Base-by-base conservation (phyloP, 2,888 invertebrate genomes). In the Sinelater perroti region DNA sequence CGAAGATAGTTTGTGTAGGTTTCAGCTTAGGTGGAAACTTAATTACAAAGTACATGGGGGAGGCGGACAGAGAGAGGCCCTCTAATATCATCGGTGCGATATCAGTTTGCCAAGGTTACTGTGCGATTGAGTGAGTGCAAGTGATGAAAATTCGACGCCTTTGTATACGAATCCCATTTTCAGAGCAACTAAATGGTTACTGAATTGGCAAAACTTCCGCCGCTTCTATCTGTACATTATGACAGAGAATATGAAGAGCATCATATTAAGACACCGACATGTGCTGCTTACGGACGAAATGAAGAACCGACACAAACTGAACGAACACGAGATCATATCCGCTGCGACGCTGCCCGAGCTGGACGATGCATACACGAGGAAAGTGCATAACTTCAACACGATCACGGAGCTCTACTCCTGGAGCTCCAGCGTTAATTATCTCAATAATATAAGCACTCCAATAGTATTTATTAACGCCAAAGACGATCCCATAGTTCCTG, bases 21-120 rank as follows among this genome's bases (percentile, higher is more conserved):
- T 97, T 95, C 79, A 95, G 95, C 78, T 85, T 97, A 75, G 97
- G 97, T 35, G 97, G 93, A 16, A 97, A 97, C 80, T 81, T 96
- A 62, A 87, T 96, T 33, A 89, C 94, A n/a, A 95, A 95, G 78
- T 97, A 95, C 75, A 82, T 96, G 75, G 95, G 95, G 26, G 94
- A 95, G 78, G 75, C 75, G 26, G 84, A 85, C 11, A 78, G 83
- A 62, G 82, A 81, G 61, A 83, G 86, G 66, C 84, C 89, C 1
- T 68, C 80, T 10, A 88, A 87, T 72, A 88, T 96, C 54, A 88
- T 95, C 68, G 94, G 93, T 46, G 96, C 89, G 18, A 88, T 97
- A 69, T 95, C 95, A 21, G 90, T 96, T 72, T 95, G 96, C 75
- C 96, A 96, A 79, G 96, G 96, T 70, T 97, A 96, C 77, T 91